Evolutionary conservation across 1,140 invertebrate genomes (phyloP), one percentile per base, ranked within the genome.

Genomic region (Atta texana): DNA sequence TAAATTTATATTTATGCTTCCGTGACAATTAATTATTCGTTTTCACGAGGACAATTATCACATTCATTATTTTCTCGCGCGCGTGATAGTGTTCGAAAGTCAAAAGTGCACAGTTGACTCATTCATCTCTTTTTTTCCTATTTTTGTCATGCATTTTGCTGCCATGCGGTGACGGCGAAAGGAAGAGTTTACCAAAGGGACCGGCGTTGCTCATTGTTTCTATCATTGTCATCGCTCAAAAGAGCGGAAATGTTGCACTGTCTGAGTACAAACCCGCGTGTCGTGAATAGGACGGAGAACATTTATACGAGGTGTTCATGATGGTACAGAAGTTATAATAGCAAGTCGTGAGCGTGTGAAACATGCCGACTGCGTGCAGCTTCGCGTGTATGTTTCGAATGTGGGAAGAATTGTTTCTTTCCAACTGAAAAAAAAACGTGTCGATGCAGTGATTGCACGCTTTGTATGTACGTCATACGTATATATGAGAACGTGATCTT

Each of bases 231-330:
- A 21, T 59, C 51, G 71, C 68, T 88, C 75, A 71, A 90, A 77
- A 90, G 59, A 76, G 59, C 86, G 76, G 86, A 88, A 88, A 74
- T 44, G 44, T 57, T 44, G 31, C 12, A 31, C 2, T 24, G 31
- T n/a, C 34, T 39, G 53, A 85, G 39, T 34, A 55, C 28, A 44
- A 66, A 24, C 24, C 34, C 64, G 59, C 2, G 61, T 53, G 55
- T 81, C 57, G 44, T 44, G 31, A 57, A 66, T 64, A 57, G 72
- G 21, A 6, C 28, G 57, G 16, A 88, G 72, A 49, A 82, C 80
- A 51, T 90, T 90, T 90, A 90, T 89, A 90, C 77, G 63, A 81
- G 59, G 72, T 78, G 81, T 63, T 91, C 87, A 88, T 91, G 90
- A 88, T 81, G 49, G 69, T 28, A 53, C 49, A 77, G 59, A 39